A percentile compares a stretch with the other conserved stretches of the same genome.
phyloP scores from a whole-genome alignment of 2,888 invertebrate species.

The Cosmorhoe ocellata region DNA sequence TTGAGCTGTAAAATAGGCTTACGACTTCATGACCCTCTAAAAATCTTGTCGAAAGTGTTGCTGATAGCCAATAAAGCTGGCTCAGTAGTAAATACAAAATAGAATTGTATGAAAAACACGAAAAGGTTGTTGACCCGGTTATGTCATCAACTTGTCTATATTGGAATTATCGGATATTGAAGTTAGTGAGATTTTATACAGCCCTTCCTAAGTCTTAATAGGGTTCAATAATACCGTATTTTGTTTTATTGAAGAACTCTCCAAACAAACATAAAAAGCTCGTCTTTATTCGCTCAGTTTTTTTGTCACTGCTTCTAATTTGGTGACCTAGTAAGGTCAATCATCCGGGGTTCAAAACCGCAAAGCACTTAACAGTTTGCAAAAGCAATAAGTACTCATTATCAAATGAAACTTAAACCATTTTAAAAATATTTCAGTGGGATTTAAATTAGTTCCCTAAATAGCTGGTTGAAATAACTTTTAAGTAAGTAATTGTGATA shows the following conservation, averaged over 20 bases:
- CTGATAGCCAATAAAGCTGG: constrained; percentile 6
- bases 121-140: constrained; percentile 8
- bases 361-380: no score
- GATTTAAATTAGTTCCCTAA: no score
- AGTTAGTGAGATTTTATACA: constrained; percentile 14
- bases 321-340: no score
- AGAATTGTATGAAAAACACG: constrained; percentile 8
- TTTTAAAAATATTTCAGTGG: no score
- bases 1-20: not conserved
- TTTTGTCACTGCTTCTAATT: no score
- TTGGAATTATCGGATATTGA: constrained; percentile 8
- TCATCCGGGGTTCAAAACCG: no score
- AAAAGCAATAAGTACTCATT: no score
- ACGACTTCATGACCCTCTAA: constrained; percentile 5
- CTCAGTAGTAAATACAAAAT: constrained; percentile 3
- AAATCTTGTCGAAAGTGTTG: not conserved
- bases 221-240: constrained; percentile 13
- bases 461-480: no score
- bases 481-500: no score
- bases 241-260: not conserved
- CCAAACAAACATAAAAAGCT: no score
- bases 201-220: constrained; percentile 1
- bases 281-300: no score
- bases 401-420: no score
- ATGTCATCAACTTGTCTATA: constrained; percentile 19